Base-by-base conservation (phyloP, 2,888 invertebrate species). In the Drosophila austrosaltans region DNA sequence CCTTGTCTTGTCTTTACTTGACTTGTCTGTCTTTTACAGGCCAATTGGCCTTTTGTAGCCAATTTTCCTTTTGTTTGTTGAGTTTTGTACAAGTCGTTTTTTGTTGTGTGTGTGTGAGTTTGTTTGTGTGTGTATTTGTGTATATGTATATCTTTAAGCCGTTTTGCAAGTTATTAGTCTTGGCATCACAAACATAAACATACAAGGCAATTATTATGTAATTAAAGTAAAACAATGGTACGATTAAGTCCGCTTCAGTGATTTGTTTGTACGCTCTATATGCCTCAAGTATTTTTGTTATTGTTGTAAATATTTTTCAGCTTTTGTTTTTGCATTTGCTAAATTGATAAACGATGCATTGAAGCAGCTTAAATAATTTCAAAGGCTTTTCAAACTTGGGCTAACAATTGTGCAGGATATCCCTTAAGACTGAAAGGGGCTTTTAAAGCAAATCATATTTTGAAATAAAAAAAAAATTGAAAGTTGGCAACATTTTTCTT, bases 211-310 rank as follows among this genome's bases (percentile, higher is more conserved):
- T 86, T 88, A 85, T 88, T 83, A 77, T 83, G 79, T 85, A 88
- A 85, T 88, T 88, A 83, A 86, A 85, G 65, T 83, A 70, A 79
- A 83, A 85, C 88, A 88, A 85, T 79, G 75, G 76, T 75, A 62
- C 70, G 75, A 79, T 82, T 78, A 73, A 75, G 72, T 87, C 62
- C 77, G 75, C 77, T 75, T 79, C 64, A 76, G 53, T 75, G 75
- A 72, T 75, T 67, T 77, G 42, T 3, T 36, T 44, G 61, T 30
- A 57, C 57, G n/a, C 40, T 59, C 54, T 65, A 62, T 48, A 64
- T 70, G 57, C 59, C 40, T 40, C 48, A 48, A 48, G 48, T 48
- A 22, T 39, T 57, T 20, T 57, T 70, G 40, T 32, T 57, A 39
- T 57, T 57, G 12, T 32, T 57, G 39, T 39, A 39, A 39, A 20